These are phyloP conservation scores for Drosophila tristis DNA, from an alignment of 1,140 invertebrate species.

Conservation along the genomic window DNA sequence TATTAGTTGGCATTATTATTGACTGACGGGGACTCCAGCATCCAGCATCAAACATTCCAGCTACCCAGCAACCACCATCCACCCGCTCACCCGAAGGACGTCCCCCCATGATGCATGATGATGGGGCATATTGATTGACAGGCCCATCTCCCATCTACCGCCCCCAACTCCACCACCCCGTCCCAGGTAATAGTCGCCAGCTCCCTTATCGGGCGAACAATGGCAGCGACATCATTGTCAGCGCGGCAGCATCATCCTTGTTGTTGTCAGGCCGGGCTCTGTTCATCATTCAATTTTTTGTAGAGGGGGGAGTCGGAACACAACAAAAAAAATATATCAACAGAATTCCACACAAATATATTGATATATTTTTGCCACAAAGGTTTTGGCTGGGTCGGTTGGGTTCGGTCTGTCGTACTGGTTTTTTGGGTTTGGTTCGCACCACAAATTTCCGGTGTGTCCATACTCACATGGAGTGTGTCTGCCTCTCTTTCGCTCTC, in stretches of 20 bases:
- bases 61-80: no score
- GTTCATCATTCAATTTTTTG: constrained; percentile 73
- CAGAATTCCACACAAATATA: constrained; percentile 15
- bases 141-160: constrained; percentile 15
- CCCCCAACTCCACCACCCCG: background rate
- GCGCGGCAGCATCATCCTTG: constrained; percentile 13
- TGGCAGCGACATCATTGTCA: constrained; percentile 31
- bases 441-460: constrained; percentile 65
- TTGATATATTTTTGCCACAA: constrained; percentile 47
- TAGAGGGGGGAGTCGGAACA: constrained; percentile 7
- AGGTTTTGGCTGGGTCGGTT: constrained; percentile 17
- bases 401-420: constrained; percentile 35
- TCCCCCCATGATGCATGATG: constrained; percentile 22
- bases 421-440: constrained; percentile 51
- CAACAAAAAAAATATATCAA: constrained; percentile 1
- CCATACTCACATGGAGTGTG: constrained; percentile 4
- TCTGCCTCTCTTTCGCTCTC: background rate
- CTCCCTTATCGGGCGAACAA: constrained; percentile 53
- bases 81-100: no score
- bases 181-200: constrained; percentile 47
- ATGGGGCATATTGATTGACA: constrained; percentile 33
- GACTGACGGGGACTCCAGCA: constrained; percentile 30
- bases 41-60: background rate
- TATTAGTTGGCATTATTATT: constrained; percentile 63
- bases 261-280: constrained; percentile 36